These are phyloP conservation scores for Leucoraja erinaceus DNA, from an alignment of 2,113 vertebrate species.

Conservation along the genomic window DNA sequence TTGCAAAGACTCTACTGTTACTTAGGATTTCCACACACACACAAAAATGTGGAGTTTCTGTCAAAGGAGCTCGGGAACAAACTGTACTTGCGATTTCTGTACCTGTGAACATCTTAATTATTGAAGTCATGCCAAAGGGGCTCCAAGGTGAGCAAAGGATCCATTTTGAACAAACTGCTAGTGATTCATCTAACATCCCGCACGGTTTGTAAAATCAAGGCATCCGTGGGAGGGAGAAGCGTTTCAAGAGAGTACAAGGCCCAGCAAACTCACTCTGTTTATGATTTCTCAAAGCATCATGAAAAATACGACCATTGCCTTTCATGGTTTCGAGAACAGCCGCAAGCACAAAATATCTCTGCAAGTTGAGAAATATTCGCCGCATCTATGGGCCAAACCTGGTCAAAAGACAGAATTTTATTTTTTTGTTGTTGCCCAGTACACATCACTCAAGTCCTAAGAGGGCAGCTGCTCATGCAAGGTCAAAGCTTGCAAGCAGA, in stretches of 20 bases:
- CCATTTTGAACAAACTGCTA: background rate
- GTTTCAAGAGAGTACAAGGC: no score
- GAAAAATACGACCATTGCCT: background rate
- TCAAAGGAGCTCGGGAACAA: background rate
- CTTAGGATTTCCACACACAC: no score
- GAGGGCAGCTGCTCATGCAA: background rate
- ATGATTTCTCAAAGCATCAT: background rate
- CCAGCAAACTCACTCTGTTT: background rate
- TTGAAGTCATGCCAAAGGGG: background rate
- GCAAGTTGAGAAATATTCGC: no score
- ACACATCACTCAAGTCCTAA: background rate
- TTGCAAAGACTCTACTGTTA: background rate
- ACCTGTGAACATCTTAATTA: background rate
- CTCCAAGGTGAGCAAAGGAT: background rate
- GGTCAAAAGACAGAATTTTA: background rate
- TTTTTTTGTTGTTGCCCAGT: background rate
- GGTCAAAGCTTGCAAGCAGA: background rate
- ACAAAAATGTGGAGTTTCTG: background rate
- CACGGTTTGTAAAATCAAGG: background rate
- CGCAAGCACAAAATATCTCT: background rate
- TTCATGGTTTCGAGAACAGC: background rate
- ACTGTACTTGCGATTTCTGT: background rate
- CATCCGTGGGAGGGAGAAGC: background rate
- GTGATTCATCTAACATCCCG: background rate
- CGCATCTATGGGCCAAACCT: no score